A percentile compares a stretch with the other conserved stretches of the same genome.
phyloP scores from a whole-genome alignment of 2,797 vertebrate species.

The Sebastes itinus region DNA sequence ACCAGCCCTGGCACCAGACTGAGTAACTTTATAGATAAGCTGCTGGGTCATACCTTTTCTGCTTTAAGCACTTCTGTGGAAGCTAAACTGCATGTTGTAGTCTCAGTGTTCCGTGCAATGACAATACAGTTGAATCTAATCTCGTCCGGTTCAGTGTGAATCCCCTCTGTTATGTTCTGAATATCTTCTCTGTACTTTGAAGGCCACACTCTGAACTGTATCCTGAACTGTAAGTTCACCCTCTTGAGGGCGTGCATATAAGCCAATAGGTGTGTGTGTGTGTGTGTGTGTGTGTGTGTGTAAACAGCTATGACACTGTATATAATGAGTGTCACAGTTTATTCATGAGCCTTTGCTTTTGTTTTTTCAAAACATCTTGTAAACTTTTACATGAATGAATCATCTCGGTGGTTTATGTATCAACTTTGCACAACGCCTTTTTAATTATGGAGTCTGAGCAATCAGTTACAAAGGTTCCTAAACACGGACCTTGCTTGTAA shows the following conservation, averaged over 20 bases:
- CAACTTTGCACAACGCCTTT: too few relatives aligned
- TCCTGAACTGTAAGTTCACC: neutral
- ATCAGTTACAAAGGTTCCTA: neutral
- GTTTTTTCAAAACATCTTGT: neutral
- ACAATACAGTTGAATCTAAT: too few relatives aligned
- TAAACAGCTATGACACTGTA: neutral
- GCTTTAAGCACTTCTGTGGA: too few relatives aligned
- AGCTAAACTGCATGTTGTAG: too few relatives aligned
- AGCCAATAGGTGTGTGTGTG: neutral
- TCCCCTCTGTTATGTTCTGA: neutral
- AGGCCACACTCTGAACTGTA: neutral
- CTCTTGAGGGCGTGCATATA: neutral
- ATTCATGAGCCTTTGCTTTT: neutral
- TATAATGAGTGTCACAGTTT: neutral
- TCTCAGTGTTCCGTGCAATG: too few relatives aligned
- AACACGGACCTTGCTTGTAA: too few relatives aligned
- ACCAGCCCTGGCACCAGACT: neutral
- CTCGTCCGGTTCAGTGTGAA: too few relatives aligned
- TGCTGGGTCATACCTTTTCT: fast-evolving
- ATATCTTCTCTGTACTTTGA: neutral
- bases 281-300: neutral
- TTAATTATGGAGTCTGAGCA: neutral
- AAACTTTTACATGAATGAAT: neutral
- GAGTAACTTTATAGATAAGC: neutral
- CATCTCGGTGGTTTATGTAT: neutral